Evolutionary conservation across 2,113 vertebrate genomes (phyloP).

Genomic region (Lota lota): DNA sequence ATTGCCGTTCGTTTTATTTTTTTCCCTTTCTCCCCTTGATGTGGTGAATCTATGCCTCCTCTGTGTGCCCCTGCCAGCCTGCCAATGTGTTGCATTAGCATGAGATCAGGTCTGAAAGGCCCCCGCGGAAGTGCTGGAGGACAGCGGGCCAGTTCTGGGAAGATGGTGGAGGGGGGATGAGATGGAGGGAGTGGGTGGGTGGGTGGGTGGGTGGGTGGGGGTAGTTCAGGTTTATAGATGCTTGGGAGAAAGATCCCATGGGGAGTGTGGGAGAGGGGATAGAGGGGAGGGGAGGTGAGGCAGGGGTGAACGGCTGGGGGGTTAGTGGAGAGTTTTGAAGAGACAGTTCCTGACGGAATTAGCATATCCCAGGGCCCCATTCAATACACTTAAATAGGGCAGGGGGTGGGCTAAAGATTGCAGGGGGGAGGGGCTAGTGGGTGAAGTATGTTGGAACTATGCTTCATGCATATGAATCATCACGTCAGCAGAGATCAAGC

Average conservation of each 20-base stretch:
- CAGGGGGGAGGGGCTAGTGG: neutral
- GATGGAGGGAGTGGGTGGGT: too few species aligned
- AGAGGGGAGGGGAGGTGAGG: conserved; percentile 39
- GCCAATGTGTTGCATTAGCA: conserved; percentile 60
- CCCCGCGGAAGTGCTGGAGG: conserved; percentile 41
- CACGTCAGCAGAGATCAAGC: neutral
- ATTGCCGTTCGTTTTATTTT: neutral
- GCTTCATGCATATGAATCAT: conserved; percentile 11
- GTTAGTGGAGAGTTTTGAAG: conserved; percentile 36
- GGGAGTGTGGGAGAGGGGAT: conserved; percentile 17
- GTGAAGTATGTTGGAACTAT: conserved; percentile 1
- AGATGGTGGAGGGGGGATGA: too few species aligned
- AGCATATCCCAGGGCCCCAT: conserved; percentile 49
- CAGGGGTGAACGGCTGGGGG: too few species aligned
- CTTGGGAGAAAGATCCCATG: conserved; percentile 24
- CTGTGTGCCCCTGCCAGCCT: conserved; percentile 49
- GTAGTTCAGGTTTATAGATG: conserved; percentile 32
- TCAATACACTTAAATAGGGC: conserved; percentile 36
- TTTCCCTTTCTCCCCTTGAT: conserved; percentile 13
- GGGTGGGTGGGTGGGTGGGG: conserved; percentile 27
- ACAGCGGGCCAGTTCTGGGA: conserved; percentile 23
- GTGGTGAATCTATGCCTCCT: conserved; percentile 51
- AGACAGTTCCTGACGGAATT: conserved; percentile 44
- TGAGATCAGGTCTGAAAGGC: conserved; percentile 61
- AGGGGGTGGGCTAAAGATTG: conserved; percentile 1